Evolutionary conservation across 2,113 vertebrate species (phyloP).

Genomic region (Phoenicopterus ruber): DNA sequence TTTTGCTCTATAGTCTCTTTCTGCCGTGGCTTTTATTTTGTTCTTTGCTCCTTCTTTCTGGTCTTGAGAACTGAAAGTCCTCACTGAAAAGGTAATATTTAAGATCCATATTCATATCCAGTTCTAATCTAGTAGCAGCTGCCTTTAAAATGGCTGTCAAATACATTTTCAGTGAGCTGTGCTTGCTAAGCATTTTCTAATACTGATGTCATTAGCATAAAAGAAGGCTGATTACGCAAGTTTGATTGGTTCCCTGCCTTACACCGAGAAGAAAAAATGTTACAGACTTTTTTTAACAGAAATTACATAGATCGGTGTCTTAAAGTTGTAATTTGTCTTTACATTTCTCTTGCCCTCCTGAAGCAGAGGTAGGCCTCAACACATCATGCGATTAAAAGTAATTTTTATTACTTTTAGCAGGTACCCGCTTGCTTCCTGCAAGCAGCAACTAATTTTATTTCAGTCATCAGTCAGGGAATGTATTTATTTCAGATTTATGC

Average conservation of each 20-base stretch:
- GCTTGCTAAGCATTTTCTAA: constrained; percentile 10
- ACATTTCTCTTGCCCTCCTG: not conserved
- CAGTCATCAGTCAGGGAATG: not conserved
- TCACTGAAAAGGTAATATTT: not conserved
- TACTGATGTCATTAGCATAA: not conserved
- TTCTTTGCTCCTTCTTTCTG: not conserved
- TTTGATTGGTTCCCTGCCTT: not conserved
- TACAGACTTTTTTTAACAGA: not conserved
- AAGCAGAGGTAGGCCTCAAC: not conserved
- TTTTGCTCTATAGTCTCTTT: not conserved
- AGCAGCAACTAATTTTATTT: not conserved
- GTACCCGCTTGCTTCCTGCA: not conserved
- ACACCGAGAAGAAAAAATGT: not conserved
- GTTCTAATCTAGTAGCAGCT: not conserved
- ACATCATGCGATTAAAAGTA: not conserved
- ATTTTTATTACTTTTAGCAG: not conserved
- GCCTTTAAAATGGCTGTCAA: not conserved
- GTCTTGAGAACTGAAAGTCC: not conserved
- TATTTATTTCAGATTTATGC: not conserved
- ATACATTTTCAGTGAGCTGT: not conserved
- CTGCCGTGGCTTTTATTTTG: not conserved
- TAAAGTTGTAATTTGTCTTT: not conserved
- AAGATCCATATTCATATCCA: not conserved
- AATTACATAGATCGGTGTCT: not conserved
- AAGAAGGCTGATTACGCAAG: not conserved